phyloP scores from a whole-genome alignment of 2,888 invertebrate genomes.

The Eupithecia insigniata region DNA sequence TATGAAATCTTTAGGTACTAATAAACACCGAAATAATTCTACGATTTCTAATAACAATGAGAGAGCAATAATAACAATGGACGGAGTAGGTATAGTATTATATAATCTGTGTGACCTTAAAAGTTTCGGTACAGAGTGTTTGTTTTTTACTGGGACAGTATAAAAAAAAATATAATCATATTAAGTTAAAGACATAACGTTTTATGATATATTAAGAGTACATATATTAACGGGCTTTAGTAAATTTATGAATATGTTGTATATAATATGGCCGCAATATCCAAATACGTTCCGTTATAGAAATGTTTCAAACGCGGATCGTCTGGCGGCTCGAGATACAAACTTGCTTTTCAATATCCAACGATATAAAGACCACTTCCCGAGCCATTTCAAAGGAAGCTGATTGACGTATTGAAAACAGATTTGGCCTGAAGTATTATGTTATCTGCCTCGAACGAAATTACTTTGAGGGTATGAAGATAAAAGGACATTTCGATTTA shows the following conservation, averaged over 20 bases:
- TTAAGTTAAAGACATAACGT: not conserved
- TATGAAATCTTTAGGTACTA: not conserved
- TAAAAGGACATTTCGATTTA: not conserved
- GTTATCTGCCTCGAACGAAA: conserved; percentile 4
- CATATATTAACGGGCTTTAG: not conserved
- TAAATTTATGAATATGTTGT: not conserved
- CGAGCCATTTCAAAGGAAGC: not conserved
- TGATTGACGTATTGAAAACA: conserved; percentile 14
- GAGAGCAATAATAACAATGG: not conserved
- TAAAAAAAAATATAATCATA: not conserved
- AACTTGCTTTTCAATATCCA: conserved; percentile 22
- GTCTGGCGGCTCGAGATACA: conserved; percentile 23
- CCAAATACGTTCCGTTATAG: not conserved
- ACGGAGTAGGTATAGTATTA: too few relatives aligned
- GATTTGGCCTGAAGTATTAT: conserved; percentile 5
- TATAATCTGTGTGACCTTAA: too few relatives aligned
- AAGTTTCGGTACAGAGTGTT: not conserved
- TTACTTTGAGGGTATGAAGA: not conserved
- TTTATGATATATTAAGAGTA: not conserved
- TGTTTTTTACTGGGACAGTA: not conserved
- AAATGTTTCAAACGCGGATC: not conserved
- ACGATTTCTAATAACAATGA: not conserved
- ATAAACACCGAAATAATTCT: not conserved
- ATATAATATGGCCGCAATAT: not conserved
- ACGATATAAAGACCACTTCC: not conserved